phyloP scores from a whole-genome alignment of 2,113 vertebrate species.

The Thalassoma bifasciatum region DNA sequence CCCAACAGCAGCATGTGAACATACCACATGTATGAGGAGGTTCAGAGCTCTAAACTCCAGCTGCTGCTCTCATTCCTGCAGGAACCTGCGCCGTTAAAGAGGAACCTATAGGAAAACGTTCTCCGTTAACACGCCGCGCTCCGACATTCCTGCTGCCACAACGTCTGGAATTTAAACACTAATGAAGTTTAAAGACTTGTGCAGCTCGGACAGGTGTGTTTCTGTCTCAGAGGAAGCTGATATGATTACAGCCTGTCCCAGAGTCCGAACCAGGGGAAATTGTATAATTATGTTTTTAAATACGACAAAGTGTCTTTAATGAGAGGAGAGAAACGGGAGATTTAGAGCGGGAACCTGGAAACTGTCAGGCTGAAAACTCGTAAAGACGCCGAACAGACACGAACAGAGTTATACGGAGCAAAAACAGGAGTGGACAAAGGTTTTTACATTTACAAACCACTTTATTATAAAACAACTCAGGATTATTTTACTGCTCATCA shows the following conservation, averaged over 20 bases:
- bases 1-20: background rate
- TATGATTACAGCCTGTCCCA: background rate
- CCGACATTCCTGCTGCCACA: slow-evolving; percentile 33
- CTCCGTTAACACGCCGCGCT: slow-evolving; percentile 3
- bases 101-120: slow-evolving; percentile 7
- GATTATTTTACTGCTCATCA: too few species aligned
- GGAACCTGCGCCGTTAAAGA: slow-evolving; percentile 10
- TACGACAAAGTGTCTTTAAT: background rate
- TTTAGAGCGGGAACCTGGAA: background rate
- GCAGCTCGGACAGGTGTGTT: slow-evolving; percentile 21
- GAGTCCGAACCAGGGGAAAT: background rate
- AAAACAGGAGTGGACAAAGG: background rate
- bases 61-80: slow-evolving; percentile 40
- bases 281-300: background rate
- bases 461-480: too few species aligned
- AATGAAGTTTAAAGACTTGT: slow-evolving; percentile 22
- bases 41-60: background rate
- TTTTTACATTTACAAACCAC: too few species aligned
- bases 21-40: background rate
- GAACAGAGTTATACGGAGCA: too few species aligned
- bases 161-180: slow-evolving; percentile 37
- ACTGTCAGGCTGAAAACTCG: background rate
- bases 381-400: too few species aligned
- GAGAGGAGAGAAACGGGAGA: background rate
- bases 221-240: slow-evolving; percentile 3